These are phyloP conservation scores for Drosophila punjabiensis DNA, from an alignment of 1,140 invertebrate species.

Conservation along the genomic window DNA sequence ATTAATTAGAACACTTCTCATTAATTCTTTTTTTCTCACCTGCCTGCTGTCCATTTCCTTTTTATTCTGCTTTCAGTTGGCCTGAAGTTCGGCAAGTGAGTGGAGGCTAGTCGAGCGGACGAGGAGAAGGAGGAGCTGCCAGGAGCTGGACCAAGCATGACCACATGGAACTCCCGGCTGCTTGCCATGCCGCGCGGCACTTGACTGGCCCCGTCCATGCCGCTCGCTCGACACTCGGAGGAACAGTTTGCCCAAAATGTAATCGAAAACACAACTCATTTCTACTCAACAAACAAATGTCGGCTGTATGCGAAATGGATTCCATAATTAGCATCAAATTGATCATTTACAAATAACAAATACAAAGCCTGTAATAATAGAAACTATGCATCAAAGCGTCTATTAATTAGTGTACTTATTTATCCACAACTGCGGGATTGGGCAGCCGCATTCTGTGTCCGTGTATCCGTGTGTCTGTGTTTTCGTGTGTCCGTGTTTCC, in stretches of 20 bases:
- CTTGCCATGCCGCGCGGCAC: constrained; percentile 18
- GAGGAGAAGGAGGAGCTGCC: background rate
- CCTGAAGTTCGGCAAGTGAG: constrained; percentile 75
- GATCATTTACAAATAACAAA: constrained; percentile 60
- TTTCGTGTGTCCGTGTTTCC: background rate
- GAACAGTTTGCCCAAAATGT: background rate
- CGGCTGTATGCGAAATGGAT: constrained; percentile 24
- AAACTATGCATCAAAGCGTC: constrained; percentile 38
- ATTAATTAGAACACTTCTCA: constrained; percentile 22
- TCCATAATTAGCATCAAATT: constrained; percentile 62
- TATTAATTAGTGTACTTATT: constrained; percentile 41
- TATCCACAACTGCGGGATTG: constrained; percentile 18
- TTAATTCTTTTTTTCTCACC: constrained; percentile 26
- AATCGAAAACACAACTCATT: constrained; percentile 32
- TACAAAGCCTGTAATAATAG: constrained; percentile 39
- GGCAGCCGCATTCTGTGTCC: constrained; percentile 6
- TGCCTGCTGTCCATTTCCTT: constrained; percentile 1
- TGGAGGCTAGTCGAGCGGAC: constrained; percentile 49
- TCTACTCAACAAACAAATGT: constrained; percentile 30
- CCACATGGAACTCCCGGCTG: constrained; percentile 6
- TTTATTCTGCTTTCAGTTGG: constrained; percentile 41
- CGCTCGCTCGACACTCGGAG: constrained; percentile 12
- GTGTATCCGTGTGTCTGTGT: background rate
- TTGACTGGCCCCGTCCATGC: constrained; percentile 6
- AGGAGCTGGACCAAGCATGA: background rate